Percentiles rank a stretch among this genome's conserved stretches.
These are phyloP conservation scores for Zosterops hypoxanthus DNA, from an alignment of 2,113 vertebrate genomes.

Conservation along the genomic window DNA sequence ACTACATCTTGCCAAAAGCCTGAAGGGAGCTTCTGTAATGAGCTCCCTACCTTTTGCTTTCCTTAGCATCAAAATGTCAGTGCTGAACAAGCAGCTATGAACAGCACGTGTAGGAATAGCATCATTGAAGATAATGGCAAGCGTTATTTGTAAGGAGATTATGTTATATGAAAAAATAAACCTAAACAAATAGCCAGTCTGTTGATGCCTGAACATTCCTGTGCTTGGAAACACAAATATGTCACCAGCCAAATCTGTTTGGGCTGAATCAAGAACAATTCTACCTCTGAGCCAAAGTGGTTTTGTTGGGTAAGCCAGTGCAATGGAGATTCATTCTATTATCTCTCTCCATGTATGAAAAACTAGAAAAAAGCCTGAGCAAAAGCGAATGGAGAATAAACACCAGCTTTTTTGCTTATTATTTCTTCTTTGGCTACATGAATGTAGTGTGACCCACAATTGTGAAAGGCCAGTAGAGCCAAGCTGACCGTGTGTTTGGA, in stretches of 20 bases:
- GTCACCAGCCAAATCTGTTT: neutral
- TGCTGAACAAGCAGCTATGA: neutral
- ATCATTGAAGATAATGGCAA: neutral
- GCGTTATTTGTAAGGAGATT: neutral
- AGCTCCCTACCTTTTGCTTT: neutral
- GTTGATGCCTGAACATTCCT: neutral
- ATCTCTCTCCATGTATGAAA: neutral
- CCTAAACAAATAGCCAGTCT: neutral
- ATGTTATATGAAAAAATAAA: neutral
- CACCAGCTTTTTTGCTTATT: neutral
- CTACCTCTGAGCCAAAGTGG: neutral
- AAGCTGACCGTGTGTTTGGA: neutral
- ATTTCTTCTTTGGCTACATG: neutral
- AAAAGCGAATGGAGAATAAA: neutral
- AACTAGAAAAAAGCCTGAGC: neutral
- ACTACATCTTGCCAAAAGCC: constrained; percentile 24
- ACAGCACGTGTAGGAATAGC: neutral
- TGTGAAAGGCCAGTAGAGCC: neutral
- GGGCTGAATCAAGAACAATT: neutral
- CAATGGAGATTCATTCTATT: neutral
- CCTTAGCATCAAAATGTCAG: neutral
- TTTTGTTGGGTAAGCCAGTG: neutral
- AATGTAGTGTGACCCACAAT: neutral
- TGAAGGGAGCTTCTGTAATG: constrained; percentile 1
- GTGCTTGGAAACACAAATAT: neutral